phyloP scores from a whole-genome alignment of 1,140 invertebrate species.

The Microplitis mediator region DNA sequence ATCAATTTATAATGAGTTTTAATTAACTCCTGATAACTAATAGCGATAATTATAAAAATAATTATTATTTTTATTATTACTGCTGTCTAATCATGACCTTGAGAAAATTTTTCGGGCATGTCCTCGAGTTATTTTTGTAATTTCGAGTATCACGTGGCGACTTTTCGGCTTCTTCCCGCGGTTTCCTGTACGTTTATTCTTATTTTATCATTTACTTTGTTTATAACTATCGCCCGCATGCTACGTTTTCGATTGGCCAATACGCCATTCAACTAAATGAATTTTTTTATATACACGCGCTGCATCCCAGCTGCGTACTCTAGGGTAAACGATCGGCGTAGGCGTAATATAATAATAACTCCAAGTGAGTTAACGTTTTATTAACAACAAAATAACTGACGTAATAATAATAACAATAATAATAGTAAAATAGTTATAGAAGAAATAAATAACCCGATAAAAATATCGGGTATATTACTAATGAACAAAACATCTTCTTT shows the following conservation, averaged over 20 bases:
- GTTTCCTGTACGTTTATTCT: background rate
- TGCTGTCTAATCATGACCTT: background rate
- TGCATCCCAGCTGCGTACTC: background rate
- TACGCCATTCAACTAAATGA: conserved; percentile 22
- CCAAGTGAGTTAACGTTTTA: too few relatives aligned
- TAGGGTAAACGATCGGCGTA: too few relatives aligned
- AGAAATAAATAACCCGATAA: too few relatives aligned
- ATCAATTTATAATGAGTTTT: background rate
- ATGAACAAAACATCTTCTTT: too few relatives aligned
- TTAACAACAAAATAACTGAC: too few relatives aligned
- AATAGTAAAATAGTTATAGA: too few relatives aligned
- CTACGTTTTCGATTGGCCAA: conserved; percentile 22
- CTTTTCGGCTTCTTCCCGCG: background rate
- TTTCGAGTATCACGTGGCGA: conserved; percentile 35
- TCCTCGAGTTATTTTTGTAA: conserved; percentile 45
- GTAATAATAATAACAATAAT: too few relatives aligned
- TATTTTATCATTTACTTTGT: background rate
- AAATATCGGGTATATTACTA: too few relatives aligned
- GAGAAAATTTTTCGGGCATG: conserved; percentile 17
- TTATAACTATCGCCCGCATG: background rate
- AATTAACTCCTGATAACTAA: background rate
- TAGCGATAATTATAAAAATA: background rate
- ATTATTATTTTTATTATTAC: conserved; percentile 2
- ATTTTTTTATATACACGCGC: background rate
- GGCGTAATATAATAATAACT: too few relatives aligned